Conservation (phyloP, 2,888 invertebrate species). For the Melanotus villosus region DNA sequence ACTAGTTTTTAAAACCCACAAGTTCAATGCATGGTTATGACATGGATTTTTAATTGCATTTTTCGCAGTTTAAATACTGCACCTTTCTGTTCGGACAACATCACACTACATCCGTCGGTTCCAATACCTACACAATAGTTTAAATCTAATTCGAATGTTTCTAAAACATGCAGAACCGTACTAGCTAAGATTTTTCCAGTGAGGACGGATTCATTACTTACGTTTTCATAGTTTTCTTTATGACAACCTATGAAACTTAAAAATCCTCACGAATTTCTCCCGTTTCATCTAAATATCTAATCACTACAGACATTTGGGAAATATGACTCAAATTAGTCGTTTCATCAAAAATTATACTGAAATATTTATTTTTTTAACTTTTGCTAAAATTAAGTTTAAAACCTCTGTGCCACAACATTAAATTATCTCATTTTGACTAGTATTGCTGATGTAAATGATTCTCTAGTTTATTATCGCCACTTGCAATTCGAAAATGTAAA, state of each 20-base stretch:
- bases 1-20: slow-evolving; percentile 52
- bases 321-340: slow-evolving; percentile 55
- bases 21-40: slow-evolving; percentile 55
- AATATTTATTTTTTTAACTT: slow-evolving; percentile 47
- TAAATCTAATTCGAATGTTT: slow-evolving; percentile 44
- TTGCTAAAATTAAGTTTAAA: slow-evolving; percentile 42
- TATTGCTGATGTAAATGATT: slow-evolving; percentile 53
- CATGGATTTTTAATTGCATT: slow-evolving; percentile 55
- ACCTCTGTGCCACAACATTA: slow-evolving; percentile 53
- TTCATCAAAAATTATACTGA: slow-evolving; percentile 56
- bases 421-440: slow-evolving; percentile 56
- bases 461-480: slow-evolving; percentile 52
- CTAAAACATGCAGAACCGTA: slow-evolving; percentile 51
- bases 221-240: slow-evolving; percentile 43
- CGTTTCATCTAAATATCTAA: slow-evolving; percentile 52
- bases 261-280: slow-evolving; percentile 50
- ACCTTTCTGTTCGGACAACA: slow-evolving; percentile 56
- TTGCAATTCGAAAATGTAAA: slow-evolving; percentile 45
- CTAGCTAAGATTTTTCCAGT: slow-evolving; percentile 52
- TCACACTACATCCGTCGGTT: slow-evolving; percentile 57
- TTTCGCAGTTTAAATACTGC: slow-evolving; percentile 55
- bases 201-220: slow-evolving; percentile 47
- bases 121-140: slow-evolving; percentile 34
- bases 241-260: slow-evolving; percentile 53
- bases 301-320: slow-evolving; percentile 55